Percentiles rank a stretch among this genome's conserved stretches.
phyloP scores from a whole-genome alignment of 1,140 invertebrate species.

The Pachyrhynchus sulphureomaculatus region DNA sequence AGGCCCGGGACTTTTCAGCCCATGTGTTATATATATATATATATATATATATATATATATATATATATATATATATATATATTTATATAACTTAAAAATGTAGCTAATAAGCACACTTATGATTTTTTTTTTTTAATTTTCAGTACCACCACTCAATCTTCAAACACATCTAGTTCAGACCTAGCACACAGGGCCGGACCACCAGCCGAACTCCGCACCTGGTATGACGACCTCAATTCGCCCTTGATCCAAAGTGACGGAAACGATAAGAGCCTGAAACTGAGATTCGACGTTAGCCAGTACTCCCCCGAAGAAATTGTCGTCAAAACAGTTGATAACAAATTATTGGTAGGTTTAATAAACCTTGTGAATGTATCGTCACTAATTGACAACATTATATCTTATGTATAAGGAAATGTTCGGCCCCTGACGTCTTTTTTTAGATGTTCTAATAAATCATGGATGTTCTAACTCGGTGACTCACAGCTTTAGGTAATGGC shows the following conservation, averaged over 20 bases:
- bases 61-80: no score
- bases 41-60: no score
- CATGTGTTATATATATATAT: no score
- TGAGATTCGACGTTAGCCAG: constrained; percentile 92
- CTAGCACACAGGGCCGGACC: constrained; percentile 52
- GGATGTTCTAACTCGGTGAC: no score
- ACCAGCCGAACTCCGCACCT: constrained; percentile 57
- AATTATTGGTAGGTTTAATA: constrained; percentile 76
- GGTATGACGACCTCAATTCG: constrained; percentile 83
- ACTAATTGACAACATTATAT: not conserved
- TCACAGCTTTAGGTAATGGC: no score
- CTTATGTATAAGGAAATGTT: not conserved
- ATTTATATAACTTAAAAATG: no score
- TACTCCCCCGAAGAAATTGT: constrained; percentile 94
- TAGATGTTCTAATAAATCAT: no score
- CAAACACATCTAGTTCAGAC: constrained; percentile 58
- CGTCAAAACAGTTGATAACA: constrained; percentile 95
- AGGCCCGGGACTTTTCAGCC: no score
- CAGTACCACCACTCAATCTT: constrained; percentile 61
- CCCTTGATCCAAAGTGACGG: constrained; percentile 88
- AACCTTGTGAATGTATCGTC: not conserved
- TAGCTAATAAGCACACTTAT: no score
- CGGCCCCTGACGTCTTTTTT: no score
- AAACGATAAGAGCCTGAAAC: constrained; percentile 84
- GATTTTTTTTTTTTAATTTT: constrained; percentile 39